phyloP scores from a whole-genome alignment of 2,888 invertebrate species.

The Machimus rusticus region DNA sequence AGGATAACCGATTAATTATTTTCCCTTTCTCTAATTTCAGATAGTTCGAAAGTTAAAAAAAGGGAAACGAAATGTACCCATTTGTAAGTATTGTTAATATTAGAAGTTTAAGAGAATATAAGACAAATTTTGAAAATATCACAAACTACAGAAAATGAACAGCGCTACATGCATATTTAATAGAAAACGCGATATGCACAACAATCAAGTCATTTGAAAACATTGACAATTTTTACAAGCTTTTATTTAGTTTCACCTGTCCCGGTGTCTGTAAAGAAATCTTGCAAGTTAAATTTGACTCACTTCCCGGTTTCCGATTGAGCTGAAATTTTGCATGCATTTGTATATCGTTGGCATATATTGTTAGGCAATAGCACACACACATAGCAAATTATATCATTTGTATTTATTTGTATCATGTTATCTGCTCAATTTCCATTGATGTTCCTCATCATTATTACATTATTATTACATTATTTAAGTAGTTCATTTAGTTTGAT shows the following conservation, averaged over 20 bases:
- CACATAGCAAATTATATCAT: background rate
- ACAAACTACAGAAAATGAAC: background rate
- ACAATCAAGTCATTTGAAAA: background rate
- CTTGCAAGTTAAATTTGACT: no score
- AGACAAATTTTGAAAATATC: background rate
- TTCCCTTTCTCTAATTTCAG: background rate
- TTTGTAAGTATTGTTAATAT: slow-evolving; percentile 41
- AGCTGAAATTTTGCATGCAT: no score
- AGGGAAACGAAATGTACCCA: slow-evolving; percentile 40
- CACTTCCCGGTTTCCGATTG: no score
- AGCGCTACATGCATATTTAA: no score
- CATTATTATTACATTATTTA: background rate
- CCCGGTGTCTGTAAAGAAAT: no score
- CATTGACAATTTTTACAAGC: background rate
- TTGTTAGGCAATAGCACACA: no score
- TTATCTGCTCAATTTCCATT: background rate
- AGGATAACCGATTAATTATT: background rate
- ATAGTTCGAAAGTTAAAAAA: background rate
- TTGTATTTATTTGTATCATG: background rate
- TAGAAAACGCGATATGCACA: background rate
- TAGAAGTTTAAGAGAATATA: background rate
- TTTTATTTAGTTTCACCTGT: no score
- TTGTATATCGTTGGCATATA: no score
- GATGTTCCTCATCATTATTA: background rate
- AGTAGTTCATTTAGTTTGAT: background rate